These are phyloP conservation scores for Ophion ellenae DNA, from an alignment of 2,888 invertebrate species.

Conservation along the genomic window DNA sequence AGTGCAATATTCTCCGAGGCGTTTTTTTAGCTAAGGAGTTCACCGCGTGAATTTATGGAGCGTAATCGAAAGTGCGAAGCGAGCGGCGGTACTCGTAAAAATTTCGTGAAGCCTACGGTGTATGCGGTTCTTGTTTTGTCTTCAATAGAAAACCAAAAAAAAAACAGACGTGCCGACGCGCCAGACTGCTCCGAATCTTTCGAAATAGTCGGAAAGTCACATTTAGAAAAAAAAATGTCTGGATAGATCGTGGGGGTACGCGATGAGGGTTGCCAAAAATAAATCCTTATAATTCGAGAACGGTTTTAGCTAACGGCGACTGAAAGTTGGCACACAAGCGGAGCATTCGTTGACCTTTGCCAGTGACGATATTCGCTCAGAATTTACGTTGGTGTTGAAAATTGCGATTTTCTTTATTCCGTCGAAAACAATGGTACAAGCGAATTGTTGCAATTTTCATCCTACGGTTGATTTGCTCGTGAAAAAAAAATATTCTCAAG, in stretches of 20 bases:
- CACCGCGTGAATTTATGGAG: too few relatives aligned
- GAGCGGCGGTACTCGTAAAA: neutral
- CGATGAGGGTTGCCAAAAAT: constrained; percentile 40
- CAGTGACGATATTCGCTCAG: neutral
- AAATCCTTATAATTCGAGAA: constrained; percentile 32
- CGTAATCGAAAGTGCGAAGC: neutral
- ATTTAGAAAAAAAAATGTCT: constrained; percentile 20
- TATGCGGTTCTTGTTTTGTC: constrained; percentile 8
- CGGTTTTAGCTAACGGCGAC: constrained; percentile 22
- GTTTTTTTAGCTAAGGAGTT: neutral
- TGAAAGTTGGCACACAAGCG: constrained; percentile 21
- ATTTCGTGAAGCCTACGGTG: neutral
- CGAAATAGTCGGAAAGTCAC: constrained; percentile 11
- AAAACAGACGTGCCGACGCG: neutral
- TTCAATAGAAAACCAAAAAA: neutral
- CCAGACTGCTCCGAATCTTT: constrained; percentile 9
- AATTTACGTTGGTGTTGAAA: neutral
- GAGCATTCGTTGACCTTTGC: constrained; percentile 40
- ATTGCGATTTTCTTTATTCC: neutral
- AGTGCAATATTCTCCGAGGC: too few relatives aligned
- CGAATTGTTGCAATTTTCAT: neutral
- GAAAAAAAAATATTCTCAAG: neutral
- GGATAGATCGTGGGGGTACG: neutral
- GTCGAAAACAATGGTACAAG: neutral
- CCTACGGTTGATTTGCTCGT: neutral